A percentile compares a stretch with the other conserved stretches of the same genome.
Evolutionary conservation across 2,113 vertebrate genomes (phyloP).

Genomic region (Boleophthalmus pectinirostris): DNA sequence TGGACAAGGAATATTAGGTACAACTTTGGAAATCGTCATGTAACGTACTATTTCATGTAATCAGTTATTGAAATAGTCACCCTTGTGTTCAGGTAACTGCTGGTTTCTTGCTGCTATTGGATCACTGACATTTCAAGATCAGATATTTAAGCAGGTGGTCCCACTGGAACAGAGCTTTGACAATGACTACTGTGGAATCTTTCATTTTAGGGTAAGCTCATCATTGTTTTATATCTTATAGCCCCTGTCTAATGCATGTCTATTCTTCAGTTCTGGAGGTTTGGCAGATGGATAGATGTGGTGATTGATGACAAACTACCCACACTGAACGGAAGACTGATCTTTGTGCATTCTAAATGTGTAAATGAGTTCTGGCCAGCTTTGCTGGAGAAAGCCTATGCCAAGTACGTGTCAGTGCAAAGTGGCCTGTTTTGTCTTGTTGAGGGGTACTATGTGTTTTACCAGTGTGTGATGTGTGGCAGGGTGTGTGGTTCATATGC

Average conservation of each 20-base stretch:
- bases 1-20: conserved; percentile 71
- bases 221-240: neutral
- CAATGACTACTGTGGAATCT: conserved; percentile 71
- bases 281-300: conserved; percentile 78
- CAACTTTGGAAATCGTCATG: neutral
- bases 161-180: conserved; percentile 63
- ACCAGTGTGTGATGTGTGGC: conserved; percentile 13
- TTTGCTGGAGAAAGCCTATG: conserved; percentile 79
- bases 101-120: conserved; percentile 79
- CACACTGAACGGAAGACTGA: conserved; percentile 59
- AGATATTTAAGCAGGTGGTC: conserved; percentile 52
- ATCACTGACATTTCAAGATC: conserved; percentile 65
- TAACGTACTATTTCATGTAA: neutral
- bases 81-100: conserved; percentile 66
- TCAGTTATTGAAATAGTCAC: neutral
- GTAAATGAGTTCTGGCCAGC: conserved; percentile 77
- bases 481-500: conserved; percentile 88
- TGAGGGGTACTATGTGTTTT: neutral
- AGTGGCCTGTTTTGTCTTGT: neutral
- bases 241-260: neutral
- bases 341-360: conserved; percentile 69
- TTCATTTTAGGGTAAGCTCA: conserved; percentile 75
- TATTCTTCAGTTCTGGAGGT: conserved; percentile 76
- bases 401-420: conserved; percentile 69
- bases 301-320: conserved; percentile 80